phyloP scores from a whole-genome alignment of 2,797 vertebrate species.

The Esox masquinongy region DNA sequence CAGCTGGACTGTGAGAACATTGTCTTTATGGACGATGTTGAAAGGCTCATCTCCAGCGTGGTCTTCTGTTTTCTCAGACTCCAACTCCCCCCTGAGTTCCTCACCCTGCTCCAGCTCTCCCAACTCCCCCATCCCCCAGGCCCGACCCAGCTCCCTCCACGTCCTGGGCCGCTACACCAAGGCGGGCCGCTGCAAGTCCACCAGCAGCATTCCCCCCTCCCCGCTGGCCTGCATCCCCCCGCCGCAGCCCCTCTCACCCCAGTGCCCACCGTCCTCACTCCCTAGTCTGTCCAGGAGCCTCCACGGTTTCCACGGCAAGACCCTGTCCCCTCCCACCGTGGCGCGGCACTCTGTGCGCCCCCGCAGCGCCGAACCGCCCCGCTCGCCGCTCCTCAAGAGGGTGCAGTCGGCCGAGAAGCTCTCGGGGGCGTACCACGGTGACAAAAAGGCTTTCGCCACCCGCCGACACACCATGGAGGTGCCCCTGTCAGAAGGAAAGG shows the following conservation, averaged over 20 bases:
- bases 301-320: slow-evolving; percentile 81
- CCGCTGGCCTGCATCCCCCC: slow-evolving; percentile 87
- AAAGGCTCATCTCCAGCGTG: background rate
- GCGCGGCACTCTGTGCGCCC: slow-evolving; percentile 78
- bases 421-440: slow-evolving; percentile 64
- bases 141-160: slow-evolving; percentile 88
- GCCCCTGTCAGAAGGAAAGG: slow-evolving; percentile 68
- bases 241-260: slow-evolving; percentile 78
- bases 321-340: slow-evolving; percentile 81
- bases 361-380: slow-evolving; percentile 72
- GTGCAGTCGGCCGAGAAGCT: slow-evolving; percentile 76
- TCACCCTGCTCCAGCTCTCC: slow-evolving; percentile 91
- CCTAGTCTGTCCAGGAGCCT: slow-evolving; percentile 71
- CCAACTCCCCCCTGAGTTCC: slow-evolving; percentile 77
- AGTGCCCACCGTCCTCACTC: slow-evolving; percentile 82
- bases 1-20: background rate
- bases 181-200: slow-evolving; percentile 89
- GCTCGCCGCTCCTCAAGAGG: slow-evolving; percentile 71
- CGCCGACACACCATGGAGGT: slow-evolving; percentile 72
- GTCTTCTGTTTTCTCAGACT: slow-evolving; percentile 66
- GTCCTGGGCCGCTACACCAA: slow-evolving; percentile 86
- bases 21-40: background rate
- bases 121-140: slow-evolving; percentile 84
- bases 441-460: slow-evolving; percentile 74
- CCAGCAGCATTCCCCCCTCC: slow-evolving; percentile 90